Percentiles rank a stretch among this genome's conserved stretches.
These are phyloP conservation scores for Botrylloides violaceus DNA, from an alignment of 23 tunicate species.

Conservation along the genomic window DNA sequence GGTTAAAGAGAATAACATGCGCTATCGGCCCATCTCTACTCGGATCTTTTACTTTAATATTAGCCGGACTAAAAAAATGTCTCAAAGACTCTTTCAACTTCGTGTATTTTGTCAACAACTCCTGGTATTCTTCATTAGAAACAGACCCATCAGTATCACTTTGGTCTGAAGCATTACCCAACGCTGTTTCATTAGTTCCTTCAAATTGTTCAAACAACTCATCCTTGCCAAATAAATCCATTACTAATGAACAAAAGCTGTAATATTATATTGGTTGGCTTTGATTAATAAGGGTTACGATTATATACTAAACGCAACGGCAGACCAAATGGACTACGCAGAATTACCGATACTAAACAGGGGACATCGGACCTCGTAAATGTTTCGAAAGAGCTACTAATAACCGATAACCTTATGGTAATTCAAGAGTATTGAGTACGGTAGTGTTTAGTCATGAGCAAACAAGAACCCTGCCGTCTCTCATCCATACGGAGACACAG, in stretches of 20 bases:
- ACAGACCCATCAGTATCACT: not conserved
- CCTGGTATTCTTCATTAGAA: constrained; percentile 6
- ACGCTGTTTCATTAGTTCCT: not conserved
- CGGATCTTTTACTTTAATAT: constrained; percentile 39
- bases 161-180: not conserved
- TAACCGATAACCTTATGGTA: no score
- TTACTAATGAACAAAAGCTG: no score
- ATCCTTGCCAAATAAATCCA: constrained; percentile 5
- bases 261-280: no score
- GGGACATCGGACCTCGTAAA: no score
- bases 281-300: not conserved
- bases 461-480: no score
- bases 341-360: no score
- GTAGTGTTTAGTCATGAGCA: no score
- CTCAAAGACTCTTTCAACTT: constrained; percentile 43
- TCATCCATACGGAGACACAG: no score
- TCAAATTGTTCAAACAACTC: constrained; percentile 23
- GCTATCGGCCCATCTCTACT: constrained; percentile 74
- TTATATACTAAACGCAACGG: not conserved
- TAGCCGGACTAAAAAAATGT: constrained; percentile 41
- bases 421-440: no score
- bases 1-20: constrained; percentile 67
- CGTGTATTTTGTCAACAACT: constrained; percentile 30
- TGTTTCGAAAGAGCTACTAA: no score
- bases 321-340: no score